phyloP scores from a whole-genome alignment of 2,888 invertebrate species.

The Megalurothrips usitatus region DNA sequence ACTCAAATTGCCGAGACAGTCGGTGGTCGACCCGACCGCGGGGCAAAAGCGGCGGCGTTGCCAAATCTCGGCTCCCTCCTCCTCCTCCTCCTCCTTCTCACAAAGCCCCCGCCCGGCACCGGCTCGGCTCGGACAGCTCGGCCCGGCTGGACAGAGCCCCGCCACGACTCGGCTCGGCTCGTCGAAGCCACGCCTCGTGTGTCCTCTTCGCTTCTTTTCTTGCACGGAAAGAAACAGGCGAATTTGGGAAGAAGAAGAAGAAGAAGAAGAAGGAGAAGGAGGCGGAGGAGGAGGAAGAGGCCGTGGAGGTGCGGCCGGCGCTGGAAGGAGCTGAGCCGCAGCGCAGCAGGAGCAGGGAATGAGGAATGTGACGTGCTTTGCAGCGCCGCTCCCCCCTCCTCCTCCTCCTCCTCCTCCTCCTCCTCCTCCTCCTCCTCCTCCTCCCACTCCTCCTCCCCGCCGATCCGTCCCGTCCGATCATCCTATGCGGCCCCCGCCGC shows the following conservation, averaged over 20 bases:
- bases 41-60: not conserved
- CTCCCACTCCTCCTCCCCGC: not conserved
- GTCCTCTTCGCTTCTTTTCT: not conserved
- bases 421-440: not conserved
- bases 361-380: conserved; percentile 13
- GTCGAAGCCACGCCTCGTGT: not conserved
- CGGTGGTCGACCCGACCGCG: not conserved
- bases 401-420: not conserved
- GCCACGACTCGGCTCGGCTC: conserved; percentile 1
- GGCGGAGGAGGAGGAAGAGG: not conserved
- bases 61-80: not conserved
- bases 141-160: not conserved
- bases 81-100: not conserved
- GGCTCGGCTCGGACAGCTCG: not conserved
- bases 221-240: conserved; percentile 22
- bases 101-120: not conserved
- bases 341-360: not conserved
- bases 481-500: too few relatives aligned
- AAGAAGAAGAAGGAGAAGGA: not conserved
- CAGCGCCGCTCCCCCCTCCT: not conserved
- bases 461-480: not conserved
- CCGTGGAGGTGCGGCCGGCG: too few relatives aligned
- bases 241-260: not conserved
- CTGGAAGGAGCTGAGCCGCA: too few relatives aligned
- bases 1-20: conserved; percentile 16